Evolutionary conservation across 2,797 vertebrate genomes (phyloP), one percentile per base, ranked within the genome.

Genomic region (Leucoraja ocellata): DNA sequence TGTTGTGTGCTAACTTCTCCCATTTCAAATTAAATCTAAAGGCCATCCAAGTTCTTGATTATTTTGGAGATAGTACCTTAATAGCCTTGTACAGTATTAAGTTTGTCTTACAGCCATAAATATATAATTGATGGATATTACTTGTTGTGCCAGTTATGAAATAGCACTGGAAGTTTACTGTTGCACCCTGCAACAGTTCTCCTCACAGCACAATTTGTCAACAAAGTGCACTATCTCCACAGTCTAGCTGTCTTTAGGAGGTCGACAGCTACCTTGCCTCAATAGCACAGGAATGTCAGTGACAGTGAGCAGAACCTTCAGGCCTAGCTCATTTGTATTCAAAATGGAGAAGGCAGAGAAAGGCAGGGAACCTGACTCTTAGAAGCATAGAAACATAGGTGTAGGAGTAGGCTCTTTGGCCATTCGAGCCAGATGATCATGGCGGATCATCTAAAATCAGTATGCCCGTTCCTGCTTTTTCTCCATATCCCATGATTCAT

Each of bases 21-120:
- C 54, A 61, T 84, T 84, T 84, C 25, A 84, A 84, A 84, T 84
- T 10, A 23, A 84, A 58, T 54, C n/a, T 84, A 58, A 61, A n/a
- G 28, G 25, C 13, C 25, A 63, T 63, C 58, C 10, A 86, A 25
- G 58, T 63, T 86, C 58, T 61, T 7, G 9, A 36, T 16, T 84
- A 58, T 6, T 73, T 13, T n/a, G 54, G 10, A 78, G 21, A n/a
- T 65, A 10, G n/a, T 65, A 58, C 46, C 54, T 84, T 65, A 63
- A 88, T 21, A 88, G 58, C 28, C 18, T 73, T 73, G 71, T 58
- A 11, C 28, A 58, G 46, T 36, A 32, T 65, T 65, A 88, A 32
- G 32, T 32, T 65, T n/a, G 28, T 88, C 84, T 88, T 88, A 63
- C n/a, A 65, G 84, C n/a, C 28, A 32, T 61, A 65, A 68, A 21